Percentiles rank a stretch among this genome's conserved stretches.
Evolutionary conservation across 2,797 vertebrate species (phyloP).

Genomic region (Dendrocincla tyrannina): DNA sequence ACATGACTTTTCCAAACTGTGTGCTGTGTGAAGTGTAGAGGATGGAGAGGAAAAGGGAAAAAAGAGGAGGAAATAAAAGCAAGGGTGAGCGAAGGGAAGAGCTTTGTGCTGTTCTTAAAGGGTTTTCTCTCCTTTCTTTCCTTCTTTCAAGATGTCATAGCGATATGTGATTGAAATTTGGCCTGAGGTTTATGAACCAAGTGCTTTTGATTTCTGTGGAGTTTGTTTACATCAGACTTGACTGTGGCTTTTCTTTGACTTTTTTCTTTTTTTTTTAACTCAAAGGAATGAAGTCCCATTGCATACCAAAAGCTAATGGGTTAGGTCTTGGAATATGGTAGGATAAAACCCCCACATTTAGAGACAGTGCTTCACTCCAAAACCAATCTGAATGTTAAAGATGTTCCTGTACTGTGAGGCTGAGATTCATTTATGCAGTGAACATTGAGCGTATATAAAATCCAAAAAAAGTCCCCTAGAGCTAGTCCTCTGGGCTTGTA

Average conservation of each 20-base stretch:
- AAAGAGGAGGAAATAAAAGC: not conserved
- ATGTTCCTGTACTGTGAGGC: not conserved
- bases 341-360: not conserved
- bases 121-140: not conserved
- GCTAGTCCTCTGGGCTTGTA: not conserved
- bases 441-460: not conserved
- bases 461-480: fast-evolving
- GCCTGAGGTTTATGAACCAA: not conserved
- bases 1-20: not conserved
- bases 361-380: not conserved
- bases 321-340: not conserved
- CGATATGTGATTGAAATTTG: not conserved
- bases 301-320: not conserved
- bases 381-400: not conserved
- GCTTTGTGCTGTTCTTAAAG: not conserved
- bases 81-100: not conserved
- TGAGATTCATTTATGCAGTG: not conserved
- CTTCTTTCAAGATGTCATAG: not conserved
- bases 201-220: not conserved
- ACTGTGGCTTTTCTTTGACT: not conserved
- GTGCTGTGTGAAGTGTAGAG: not conserved
- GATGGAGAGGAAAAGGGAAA: not conserved
- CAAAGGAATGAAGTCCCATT: not conserved
- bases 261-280: not conserved
- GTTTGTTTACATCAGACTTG: not conserved